Conservation (phyloP, 2,797 vertebrate species). For the Thunnus albacares region DNA sequence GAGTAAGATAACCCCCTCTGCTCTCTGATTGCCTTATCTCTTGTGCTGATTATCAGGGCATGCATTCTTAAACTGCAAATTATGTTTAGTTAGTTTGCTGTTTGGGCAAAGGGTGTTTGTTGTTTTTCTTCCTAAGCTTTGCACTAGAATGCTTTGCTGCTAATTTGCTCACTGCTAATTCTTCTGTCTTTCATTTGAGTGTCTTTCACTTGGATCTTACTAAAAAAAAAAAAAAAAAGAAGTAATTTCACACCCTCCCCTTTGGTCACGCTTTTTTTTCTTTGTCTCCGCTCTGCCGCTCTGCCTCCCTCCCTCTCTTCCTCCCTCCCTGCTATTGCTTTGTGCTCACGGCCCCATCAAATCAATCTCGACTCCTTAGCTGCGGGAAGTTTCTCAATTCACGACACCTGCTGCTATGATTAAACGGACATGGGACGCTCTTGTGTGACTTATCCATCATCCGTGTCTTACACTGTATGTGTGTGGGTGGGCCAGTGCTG, state of each 20-base stretch:
- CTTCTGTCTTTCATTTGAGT: too few species aligned
- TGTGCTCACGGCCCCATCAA: constrained; percentile 29
- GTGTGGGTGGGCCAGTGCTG: not conserved
- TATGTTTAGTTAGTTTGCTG: too few species aligned
- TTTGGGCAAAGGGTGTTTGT: too few species aligned
- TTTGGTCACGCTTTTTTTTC: not conserved
- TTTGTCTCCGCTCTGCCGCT: not conserved
- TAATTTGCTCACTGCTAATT: too few species aligned
- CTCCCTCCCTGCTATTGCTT: constrained; percentile 10
- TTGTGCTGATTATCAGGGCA: constrained; percentile 3
- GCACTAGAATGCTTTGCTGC: too few species aligned
- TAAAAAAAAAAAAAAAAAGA: not conserved
- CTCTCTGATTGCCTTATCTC: not conserved
- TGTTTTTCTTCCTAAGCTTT: too few species aligned
- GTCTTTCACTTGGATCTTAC: not conserved
- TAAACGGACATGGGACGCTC: constrained; percentile 54
- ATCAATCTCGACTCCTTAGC: constrained; percentile 50
- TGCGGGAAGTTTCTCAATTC: constrained; percentile 47
- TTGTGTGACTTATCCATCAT: constrained; percentile 52
- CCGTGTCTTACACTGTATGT: constrained; percentile 17
- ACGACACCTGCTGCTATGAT: constrained; percentile 59
- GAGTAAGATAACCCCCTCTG: not conserved
- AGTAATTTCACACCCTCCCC: not conserved
- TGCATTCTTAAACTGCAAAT: too few species aligned
- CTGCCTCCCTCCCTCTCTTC: not conserved